Conservation (phyloP, 1,140 invertebrate genomes). For the Lucilia sericata region DNA sequence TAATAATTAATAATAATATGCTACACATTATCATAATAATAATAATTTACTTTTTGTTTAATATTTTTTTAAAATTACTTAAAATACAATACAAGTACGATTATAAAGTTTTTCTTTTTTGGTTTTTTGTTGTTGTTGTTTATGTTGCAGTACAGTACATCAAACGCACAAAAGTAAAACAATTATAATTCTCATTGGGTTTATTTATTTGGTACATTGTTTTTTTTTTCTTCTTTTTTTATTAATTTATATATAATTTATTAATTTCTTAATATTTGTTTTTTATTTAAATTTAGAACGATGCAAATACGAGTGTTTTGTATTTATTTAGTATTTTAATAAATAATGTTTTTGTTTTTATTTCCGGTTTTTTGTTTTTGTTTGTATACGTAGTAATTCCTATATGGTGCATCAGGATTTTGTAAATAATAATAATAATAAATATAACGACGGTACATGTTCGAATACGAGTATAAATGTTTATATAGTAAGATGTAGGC, state of each 20-base stretch:
- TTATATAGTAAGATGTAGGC: not conserved
- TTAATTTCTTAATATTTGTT: not conserved
- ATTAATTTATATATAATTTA: not conserved
- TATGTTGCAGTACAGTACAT: conserved; percentile 39
- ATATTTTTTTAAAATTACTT: conserved; percentile 29
- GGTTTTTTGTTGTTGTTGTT: conserved; percentile 23
- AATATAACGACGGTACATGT: no score
- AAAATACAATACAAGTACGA: conserved; percentile 42
- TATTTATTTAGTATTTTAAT: conserved; percentile 1
- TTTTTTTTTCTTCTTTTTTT: not conserved
- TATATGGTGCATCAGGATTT: conserved; percentile 37
- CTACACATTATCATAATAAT: conserved; percentile 36
- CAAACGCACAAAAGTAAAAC: conserved; percentile 39
- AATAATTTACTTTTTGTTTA: not conserved
- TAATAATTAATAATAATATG: conserved; percentile 45
- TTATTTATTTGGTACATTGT: conserved; percentile 15
- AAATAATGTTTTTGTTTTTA: not conserved
- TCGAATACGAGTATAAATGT: no score
- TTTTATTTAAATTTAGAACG: conserved; percentile 7
- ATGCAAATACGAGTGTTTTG: not conserved
- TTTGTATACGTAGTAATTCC: conserved; percentile 26
- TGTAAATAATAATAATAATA: not conserved
- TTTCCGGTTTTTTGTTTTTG: conserved; percentile 8
- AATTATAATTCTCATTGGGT: conserved; percentile 39
- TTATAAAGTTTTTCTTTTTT: conserved; percentile 37